These are phyloP conservation scores for Pheosia tremula DNA, from an alignment of 2,888 invertebrate genomes.

Conservation along the genomic window DNA sequence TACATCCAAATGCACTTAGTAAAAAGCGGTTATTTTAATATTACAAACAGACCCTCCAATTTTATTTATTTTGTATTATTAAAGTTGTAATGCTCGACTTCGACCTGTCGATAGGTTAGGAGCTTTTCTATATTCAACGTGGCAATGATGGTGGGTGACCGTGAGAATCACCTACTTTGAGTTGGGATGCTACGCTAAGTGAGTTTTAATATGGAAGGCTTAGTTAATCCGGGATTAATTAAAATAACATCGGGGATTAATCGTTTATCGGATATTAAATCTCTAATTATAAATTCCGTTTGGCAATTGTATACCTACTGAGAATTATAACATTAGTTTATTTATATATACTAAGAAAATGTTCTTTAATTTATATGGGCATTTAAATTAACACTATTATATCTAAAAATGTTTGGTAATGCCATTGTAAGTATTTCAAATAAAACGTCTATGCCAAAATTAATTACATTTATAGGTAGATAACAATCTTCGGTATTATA, in stretches of 20 bases:
- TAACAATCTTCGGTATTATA: no score
- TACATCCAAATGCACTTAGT: no score
- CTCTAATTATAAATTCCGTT: not conserved
- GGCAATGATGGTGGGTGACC: not conserved
- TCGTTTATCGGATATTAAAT: not conserved
- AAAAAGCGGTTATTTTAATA: no score
- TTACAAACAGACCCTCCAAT: no score
- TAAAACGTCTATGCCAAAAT: no score
- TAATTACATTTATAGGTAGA: no score
- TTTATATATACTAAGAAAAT: no score
- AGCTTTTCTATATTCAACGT: not conserved
- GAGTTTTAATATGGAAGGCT: conserved; percentile 3
- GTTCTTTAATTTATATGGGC: no score
- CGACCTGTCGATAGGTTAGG: not conserved
- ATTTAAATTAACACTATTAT: no score
- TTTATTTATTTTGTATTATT: no score
- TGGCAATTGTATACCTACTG: not conserved
- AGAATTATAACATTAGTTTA: not conserved
- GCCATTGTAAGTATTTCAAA: no score
- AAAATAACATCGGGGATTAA: not conserved
- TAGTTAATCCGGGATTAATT: not conserved
- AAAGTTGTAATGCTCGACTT: not conserved
- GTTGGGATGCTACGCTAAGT: conserved; percentile 3
- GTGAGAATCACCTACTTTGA: not conserved
- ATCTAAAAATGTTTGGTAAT: no score